Percentiles rank a stretch among this genome's conserved stretches.
Conservation (phyloP, 2,888 invertebrate genomes). For the Nephrotoma flavescens region DNA sequence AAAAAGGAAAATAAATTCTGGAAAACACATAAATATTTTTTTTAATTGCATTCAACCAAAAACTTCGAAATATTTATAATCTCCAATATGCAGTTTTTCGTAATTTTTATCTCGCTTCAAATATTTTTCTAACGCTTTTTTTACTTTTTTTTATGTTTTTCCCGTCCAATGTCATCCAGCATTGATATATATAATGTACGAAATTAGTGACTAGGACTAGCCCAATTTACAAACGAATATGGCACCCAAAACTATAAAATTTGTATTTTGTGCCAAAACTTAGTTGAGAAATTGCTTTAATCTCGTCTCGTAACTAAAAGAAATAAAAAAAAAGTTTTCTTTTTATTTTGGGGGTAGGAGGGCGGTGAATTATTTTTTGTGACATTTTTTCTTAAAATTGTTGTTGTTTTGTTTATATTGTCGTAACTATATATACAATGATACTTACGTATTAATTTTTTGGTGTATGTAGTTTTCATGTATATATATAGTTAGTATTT, state of each 20-base stretch:
- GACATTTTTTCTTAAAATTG: not conserved
- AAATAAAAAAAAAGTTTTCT: not conserved
- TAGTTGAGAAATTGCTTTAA: not conserved
- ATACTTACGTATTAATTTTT: not conserved
- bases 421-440: not conserved
- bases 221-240: not conserved
- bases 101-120: not conserved
- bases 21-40: not conserved
- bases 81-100: not conserved
- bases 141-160: not conserved
- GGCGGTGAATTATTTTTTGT: not conserved
- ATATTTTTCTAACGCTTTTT: not conserved
- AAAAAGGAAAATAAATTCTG: not conserved
- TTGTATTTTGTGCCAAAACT: not conserved
- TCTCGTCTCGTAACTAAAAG: not conserved
- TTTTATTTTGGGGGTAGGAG: not conserved
- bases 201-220: not conserved
- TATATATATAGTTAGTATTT: not conserved
- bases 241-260: not conserved
- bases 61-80: not conserved
- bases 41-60: not conserved
- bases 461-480: not conserved
- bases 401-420: not conserved
- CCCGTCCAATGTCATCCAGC: not conserved
- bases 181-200: not conserved